Conservation (phyloP, 2,113 vertebrate species). For the Channa argus region DNA sequence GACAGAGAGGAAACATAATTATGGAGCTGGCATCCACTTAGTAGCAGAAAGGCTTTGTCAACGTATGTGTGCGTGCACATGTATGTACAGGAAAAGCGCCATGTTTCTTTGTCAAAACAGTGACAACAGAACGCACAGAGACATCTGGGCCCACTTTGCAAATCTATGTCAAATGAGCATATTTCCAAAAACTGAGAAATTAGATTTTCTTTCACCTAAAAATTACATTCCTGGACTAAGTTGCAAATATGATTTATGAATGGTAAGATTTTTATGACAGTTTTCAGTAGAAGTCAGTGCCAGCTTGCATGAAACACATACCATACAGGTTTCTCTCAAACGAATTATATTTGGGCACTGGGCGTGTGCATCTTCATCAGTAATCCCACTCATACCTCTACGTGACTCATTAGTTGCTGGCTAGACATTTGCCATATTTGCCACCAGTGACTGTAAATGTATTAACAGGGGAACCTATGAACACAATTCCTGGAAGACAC, state of each 20-base stretch:
- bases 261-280: not conserved
- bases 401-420: too few species aligned
- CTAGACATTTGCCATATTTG: too few species aligned
- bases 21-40: constrained; percentile 62
- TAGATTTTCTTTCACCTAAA: too few species aligned
- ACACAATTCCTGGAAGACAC: too few species aligned
- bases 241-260: too few species aligned
- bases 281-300: not conserved
- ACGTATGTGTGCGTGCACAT: constrained; percentile 30
- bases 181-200: not conserved
- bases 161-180: constrained; percentile 11
- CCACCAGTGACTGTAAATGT: too few species aligned
- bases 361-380: too few species aligned
- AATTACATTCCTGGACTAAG: too few species aligned
- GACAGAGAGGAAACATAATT: constrained; percentile 70
- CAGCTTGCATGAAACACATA: constrained; percentile 6
- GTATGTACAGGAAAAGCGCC: constrained; percentile 12
- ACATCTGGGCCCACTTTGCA: constrained; percentile 21
- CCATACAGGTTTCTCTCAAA: too few species aligned
- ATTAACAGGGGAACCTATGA: too few species aligned
- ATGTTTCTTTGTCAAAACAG: constrained; percentile 28
- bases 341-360: too few species aligned
- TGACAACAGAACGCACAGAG: constrained; percentile 34
- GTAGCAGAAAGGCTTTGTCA: constrained; percentile 43
- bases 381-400: too few species aligned